Percentiles rank a stretch among this genome's conserved stretches.
These are phyloP conservation scores for Mesochorus sp. DNA, from an alignment of 2,888 invertebrate species.

Conservation along the genomic window DNA sequence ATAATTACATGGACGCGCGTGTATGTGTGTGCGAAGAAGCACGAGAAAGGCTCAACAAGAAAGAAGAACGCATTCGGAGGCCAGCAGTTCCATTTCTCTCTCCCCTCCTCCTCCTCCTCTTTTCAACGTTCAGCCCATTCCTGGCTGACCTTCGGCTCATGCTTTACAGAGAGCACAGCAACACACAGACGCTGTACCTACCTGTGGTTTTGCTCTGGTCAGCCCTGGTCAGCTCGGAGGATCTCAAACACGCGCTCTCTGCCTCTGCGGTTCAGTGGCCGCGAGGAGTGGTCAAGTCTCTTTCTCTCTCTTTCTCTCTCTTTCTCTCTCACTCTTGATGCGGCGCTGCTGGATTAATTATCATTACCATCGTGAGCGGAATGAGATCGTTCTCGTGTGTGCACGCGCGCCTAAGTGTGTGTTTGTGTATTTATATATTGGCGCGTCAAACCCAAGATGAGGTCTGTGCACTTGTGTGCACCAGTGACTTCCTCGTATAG, in stretches of 20 bases:
- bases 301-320: conserved; percentile 2
- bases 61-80: conserved; percentile 49
- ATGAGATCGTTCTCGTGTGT: conserved; percentile 66
- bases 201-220: conserved; percentile 29
- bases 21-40: conserved; percentile 45
- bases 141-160: conserved; percentile 65
- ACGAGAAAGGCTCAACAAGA: conserved; percentile 50
- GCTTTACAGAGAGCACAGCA: conserved; percentile 6
- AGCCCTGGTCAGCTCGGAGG: conserved; percentile 17
- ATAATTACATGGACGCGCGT: conserved; percentile 53
- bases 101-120: conserved; percentile 2
- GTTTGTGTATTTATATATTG: not conserved
- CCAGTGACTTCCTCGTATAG: conserved; percentile 56
- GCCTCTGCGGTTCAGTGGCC: conserved; percentile 55
- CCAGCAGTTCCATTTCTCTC: conserved; percentile 42
- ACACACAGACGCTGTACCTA: conserved; percentile 6
- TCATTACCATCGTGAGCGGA: conserved; percentile 73
- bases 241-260: conserved; percentile 45
- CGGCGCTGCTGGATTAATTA: conserved; percentile 76
- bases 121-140: conserved; percentile 38
- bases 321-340: not conserved
- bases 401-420: conserved; percentile 12
- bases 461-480: conserved; percentile 20
- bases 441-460: conserved; percentile 40
- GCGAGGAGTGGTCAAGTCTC: conserved; percentile 57